Conservation (phyloP, 1,140 invertebrate species). For the Drosophila nannoptera region DNA sequence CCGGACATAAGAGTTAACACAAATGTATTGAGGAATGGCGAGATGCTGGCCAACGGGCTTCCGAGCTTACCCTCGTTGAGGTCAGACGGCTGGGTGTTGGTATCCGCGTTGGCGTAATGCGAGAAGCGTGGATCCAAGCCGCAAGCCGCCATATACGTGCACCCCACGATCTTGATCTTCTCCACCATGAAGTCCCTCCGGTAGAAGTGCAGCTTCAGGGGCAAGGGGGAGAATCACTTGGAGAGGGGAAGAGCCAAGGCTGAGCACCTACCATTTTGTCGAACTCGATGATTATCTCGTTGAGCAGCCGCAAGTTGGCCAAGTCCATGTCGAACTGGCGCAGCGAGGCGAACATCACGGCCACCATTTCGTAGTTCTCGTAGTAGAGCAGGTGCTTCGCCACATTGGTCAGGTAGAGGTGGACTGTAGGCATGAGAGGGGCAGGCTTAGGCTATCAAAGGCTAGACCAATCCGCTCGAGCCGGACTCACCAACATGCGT, state of each 20-base stretch:
- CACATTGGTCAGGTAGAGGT: slow-evolving; percentile 86
- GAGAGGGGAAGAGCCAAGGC: background rate
- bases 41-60: background rate
- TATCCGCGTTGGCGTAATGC: background rate
- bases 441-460: background rate
- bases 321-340: slow-evolving; percentile 85
- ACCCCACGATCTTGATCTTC: slow-evolving; percentile 95
- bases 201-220: slow-evolving; percentile 20
- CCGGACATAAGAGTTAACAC: no score
- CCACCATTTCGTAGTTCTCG: slow-evolving; percentile 89
- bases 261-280: slow-evolving; percentile 81
- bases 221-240: background rate
- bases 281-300: slow-evolving; percentile 94
- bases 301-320: slow-evolving; percentile 87
- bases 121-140: slow-evolving; percentile 83
- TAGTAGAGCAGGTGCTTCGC: slow-evolving; percentile 88
- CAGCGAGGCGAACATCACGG: slow-evolving; percentile 95
- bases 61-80: slow-evolving; percentile 6
- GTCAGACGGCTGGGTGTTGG: background rate
- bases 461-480: slow-evolving; percentile 54
- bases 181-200: slow-evolving; percentile 79
- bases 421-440: slow-evolving; percentile 80
- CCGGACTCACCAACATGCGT: slow-evolving; percentile 85
- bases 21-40: background rate
- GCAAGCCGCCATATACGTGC: slow-evolving; percentile 96